These are phyloP conservation scores for Vidua macroura DNA, from an alignment of 2,113 vertebrate species.

Conservation along the genomic window DNA sequence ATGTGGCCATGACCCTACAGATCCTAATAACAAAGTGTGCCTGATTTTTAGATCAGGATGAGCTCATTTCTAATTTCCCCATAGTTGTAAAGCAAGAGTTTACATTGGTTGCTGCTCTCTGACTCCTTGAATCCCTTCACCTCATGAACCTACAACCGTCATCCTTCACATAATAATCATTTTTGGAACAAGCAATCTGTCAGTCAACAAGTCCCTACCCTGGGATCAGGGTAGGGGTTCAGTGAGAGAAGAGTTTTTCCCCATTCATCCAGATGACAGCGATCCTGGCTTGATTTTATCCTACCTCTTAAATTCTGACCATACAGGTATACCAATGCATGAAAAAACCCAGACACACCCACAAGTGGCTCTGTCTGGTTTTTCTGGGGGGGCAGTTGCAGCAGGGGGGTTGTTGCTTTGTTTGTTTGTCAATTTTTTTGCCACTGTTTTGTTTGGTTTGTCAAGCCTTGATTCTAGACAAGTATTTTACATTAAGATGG, in stretches of 20 bases:
- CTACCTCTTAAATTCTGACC: background rate
- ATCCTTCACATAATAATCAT: background rate
- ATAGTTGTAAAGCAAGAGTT: background rate
- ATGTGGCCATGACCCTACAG: background rate
- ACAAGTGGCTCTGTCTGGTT: background rate
- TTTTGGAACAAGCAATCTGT: background rate
- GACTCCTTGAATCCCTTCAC: background rate
- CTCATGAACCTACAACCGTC: background rate
- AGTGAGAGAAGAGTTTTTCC: background rate
- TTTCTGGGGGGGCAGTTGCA: fast-evolving
- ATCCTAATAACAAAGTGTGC: background rate
- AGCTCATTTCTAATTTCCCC: background rate
- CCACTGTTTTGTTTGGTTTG: background rate
- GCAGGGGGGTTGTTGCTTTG: background rate
- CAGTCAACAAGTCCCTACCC: background rate
- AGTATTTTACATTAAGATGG: background rate
- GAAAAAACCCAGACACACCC: fast-evolving
- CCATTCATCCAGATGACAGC: background rate
- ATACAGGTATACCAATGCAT: background rate
- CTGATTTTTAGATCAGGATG: background rate
- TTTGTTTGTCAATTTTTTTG: background rate
- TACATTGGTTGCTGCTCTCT: background rate
- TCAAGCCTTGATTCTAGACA: background rate
- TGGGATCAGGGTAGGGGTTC: background rate
- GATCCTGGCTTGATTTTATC: background rate